Percentiles rank a stretch among this genome's conserved stretches.
These are phyloP conservation scores for Pheucticus melanocephalus DNA, from an alignment of 2,113 vertebrate species.

Conservation along the genomic window DNA sequence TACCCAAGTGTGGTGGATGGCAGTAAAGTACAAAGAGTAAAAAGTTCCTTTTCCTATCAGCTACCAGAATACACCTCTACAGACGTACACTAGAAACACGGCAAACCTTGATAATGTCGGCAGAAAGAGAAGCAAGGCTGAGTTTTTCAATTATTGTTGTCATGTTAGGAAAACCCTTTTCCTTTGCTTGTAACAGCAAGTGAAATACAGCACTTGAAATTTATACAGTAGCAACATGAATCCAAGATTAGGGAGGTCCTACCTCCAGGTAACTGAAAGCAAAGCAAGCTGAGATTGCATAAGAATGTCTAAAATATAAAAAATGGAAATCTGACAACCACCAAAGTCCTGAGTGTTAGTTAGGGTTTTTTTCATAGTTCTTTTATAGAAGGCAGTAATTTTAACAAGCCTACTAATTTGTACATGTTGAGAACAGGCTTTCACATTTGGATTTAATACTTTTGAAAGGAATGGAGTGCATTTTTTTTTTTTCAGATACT, in stretches of 20 bases:
- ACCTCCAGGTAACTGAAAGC: neutral
- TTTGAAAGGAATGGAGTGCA: neutral
- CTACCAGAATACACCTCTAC: neutral
- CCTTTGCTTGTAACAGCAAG: neutral
- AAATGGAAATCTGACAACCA: neutral
- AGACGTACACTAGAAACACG: rapidly evolving
- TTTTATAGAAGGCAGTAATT: neutral
- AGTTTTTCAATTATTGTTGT: neutral
- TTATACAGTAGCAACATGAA: neutral
- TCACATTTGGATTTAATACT: neutral
- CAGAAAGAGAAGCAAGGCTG: neutral
- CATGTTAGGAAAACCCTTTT: neutral
- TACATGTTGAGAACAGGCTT: neutral
- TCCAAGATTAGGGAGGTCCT: neutral
- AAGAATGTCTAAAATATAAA: neutral
- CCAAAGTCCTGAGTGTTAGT: neutral
- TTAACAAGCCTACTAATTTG: neutral
- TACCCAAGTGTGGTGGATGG: neutral
- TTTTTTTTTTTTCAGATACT: neutral
- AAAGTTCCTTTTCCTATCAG: neutral
- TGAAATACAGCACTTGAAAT: neutral
- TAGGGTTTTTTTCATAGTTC: neutral
- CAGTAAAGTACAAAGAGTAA: neutral
- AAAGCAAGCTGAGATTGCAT: neutral
- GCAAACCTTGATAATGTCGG: neutral